Evolutionary conservation across 1,140 invertebrate genomes (phyloP).

Genomic region (Chironomus tepperi): DNA sequence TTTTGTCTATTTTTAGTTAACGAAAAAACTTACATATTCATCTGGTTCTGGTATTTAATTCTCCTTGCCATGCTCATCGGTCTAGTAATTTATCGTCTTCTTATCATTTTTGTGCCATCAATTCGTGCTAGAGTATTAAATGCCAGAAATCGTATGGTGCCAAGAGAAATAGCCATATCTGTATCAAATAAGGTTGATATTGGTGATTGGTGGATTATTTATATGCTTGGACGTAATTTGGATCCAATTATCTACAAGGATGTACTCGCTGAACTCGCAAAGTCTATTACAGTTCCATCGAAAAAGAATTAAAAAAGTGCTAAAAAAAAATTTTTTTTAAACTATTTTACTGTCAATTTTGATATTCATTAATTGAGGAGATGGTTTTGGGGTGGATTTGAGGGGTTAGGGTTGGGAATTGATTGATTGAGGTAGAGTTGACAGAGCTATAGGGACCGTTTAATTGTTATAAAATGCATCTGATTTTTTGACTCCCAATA

Average conservation of each 20-base stretch:
- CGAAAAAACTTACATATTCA: slow-evolving; percentile 87
- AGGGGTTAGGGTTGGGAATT: too few species aligned
- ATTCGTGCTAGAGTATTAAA: slow-evolving; percentile 67
- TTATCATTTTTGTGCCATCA: slow-evolving; percentile 64
- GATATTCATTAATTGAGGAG: too few species aligned
- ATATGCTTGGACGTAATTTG: slow-evolving; percentile 78
- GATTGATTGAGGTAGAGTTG: too few species aligned
- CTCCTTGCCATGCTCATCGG: slow-evolving; percentile 54
- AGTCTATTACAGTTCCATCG: slow-evolving; percentile 34
- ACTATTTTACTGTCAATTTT: too few species aligned
- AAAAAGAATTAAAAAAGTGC: slow-evolving; percentile 3
- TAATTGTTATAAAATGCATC: too few species aligned
- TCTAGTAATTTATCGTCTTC: slow-evolving; percentile 58
- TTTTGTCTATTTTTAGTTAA: slow-evolving; percentile 50
- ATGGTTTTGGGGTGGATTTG: too few species aligned
- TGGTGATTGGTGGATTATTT: slow-evolving; percentile 88
- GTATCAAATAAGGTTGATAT: slow-evolving; percentile 66
- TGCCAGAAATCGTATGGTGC: slow-evolving; percentile 55
- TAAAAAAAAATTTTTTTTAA: background rate
- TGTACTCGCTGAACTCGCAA: slow-evolving; percentile 38
- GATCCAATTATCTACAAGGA: slow-evolving; percentile 70
- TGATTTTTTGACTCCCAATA: too few species aligned
- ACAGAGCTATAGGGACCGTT: too few species aligned
- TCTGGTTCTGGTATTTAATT: slow-evolving; percentile 85
- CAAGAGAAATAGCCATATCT: slow-evolving; percentile 61